These are phyloP conservation scores for Drosophila subobscura DNA, from an alignment of 1,140 invertebrate genomes.

Conservation along the genomic window DNA sequence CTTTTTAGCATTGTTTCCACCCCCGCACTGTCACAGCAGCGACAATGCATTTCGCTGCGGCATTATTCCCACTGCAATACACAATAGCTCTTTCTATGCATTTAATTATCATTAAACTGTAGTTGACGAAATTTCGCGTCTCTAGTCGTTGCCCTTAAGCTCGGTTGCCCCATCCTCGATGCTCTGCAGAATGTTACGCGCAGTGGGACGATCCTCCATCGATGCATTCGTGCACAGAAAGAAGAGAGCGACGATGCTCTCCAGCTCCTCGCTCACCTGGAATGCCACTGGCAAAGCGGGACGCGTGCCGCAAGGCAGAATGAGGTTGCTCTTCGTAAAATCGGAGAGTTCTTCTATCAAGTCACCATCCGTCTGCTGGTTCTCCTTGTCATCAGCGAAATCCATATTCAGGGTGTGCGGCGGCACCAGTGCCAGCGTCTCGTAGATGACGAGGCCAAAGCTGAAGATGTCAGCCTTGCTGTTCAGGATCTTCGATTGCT, in stretches of 20 bases:
- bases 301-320: conserved; percentile 85
- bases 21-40: too few species aligned
- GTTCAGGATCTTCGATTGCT: conserved; percentile 85
- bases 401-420: conserved; percentile 85
- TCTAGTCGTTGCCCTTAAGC: too few species aligned
- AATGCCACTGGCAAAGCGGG: conserved; percentile 88
- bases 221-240: conserved; percentile 88
- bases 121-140: too few species aligned
- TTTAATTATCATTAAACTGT: too few species aligned
- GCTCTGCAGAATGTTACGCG: conserved; percentile 79
- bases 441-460: conserved; percentile 91
- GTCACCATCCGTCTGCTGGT: too few species aligned
- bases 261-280: conserved; percentile 86
- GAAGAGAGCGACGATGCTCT: conserved; percentile 88
- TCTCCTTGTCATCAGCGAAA: too few species aligned
- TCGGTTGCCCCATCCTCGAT: conserved; percentile 39
- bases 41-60: too few species aligned
- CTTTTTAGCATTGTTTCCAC: too few species aligned
- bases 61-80: too few species aligned
- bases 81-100: too few species aligned
- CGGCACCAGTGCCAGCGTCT: conserved; percentile 89
- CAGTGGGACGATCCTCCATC: conserved; percentile 86
- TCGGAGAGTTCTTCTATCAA: conserved; percentile 8
- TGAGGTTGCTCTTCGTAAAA: conserved; percentile 21
- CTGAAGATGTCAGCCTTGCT: conserved; percentile 92